Percentiles rank a stretch among this genome's conserved stretches.
These are phyloP conservation scores for Geotrupes spiniger DNA, from an alignment of 2,888 invertebrate species.

Conservation along the genomic window DNA sequence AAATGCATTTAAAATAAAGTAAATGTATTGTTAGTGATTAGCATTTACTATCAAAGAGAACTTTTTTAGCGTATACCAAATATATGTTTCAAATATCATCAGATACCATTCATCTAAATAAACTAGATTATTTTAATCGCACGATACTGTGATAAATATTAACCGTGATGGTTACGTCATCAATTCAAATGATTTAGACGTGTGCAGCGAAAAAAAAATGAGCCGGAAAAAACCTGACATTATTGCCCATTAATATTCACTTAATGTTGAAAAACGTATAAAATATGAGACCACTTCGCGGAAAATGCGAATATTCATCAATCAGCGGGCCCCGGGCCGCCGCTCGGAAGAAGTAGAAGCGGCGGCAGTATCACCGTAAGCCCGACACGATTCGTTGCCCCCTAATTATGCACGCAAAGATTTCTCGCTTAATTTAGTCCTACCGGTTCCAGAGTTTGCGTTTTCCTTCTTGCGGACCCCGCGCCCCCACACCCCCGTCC, in stretches of 20 bases:
- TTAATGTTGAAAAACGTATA: slow-evolving; percentile 20
- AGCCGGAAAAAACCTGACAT: slow-evolving; percentile 15
- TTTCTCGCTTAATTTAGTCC: slow-evolving; percentile 51
- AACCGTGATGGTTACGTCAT: no score
- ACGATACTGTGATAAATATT: no score
- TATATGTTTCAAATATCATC: no score
- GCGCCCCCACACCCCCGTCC: slow-evolving; percentile 14
- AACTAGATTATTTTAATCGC: no score
- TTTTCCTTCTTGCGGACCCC: slow-evolving; percentile 23
- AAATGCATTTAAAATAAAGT: no score
- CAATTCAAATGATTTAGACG: no score
- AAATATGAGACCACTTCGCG: slow-evolving; percentile 19
- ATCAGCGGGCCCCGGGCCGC: slow-evolving; percentile 18
- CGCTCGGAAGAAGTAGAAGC: slow-evolving; percentile 17
- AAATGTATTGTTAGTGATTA: no score
- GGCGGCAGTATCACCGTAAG: slow-evolving; percentile 32
- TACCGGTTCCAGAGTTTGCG: slow-evolving; percentile 44
- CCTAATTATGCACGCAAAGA: slow-evolving; percentile 53
- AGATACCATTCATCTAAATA: no score
- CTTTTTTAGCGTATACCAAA: no score
- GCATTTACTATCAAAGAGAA: no score
- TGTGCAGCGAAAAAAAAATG: slow-evolving; percentile 1
- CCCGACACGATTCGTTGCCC: slow-evolving; percentile 49
- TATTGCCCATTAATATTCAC: slow-evolving; percentile 22
- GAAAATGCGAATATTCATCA: slow-evolving; percentile 26